A percentile compares a stretch with the other conserved stretches of the same genome.
Evolutionary conservation across 2,888 invertebrate genomes (phyloP).

Genomic region (Eudasyphora cyanicolor): DNA sequence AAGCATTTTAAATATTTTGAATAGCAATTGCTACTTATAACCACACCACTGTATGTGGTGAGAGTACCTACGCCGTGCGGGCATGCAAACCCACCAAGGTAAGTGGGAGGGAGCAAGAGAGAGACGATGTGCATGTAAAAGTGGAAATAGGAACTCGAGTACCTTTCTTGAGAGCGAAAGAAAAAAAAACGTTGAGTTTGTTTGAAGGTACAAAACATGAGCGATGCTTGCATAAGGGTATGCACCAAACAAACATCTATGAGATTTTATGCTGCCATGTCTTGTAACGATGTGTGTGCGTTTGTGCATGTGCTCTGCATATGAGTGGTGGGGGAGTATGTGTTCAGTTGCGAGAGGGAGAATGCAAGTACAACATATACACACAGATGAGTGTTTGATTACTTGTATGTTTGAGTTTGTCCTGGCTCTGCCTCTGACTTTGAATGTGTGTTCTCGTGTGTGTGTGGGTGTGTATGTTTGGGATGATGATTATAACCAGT

Average conservation of each 20-base stretch:
- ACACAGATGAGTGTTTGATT: slow-evolving; percentile 29
- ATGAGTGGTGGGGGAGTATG: too few species aligned
- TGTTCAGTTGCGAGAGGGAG: neutral
- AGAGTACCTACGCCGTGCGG: neutral
- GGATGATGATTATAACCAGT: too few species aligned
- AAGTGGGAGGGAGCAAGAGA: too few species aligned
- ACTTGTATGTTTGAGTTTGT: slow-evolving; percentile 36
- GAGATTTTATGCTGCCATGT: slow-evolving; percentile 5
- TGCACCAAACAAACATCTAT: slow-evolving; percentile 37
- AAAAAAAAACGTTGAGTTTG: neutral
- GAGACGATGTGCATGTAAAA: neutral
- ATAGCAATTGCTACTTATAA: neutral
- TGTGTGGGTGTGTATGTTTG: neutral
- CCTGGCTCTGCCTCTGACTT: too few species aligned
- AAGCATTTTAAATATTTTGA: neutral
- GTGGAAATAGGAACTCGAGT: neutral
- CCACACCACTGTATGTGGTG: neutral
- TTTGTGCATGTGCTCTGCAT: slow-evolving; percentile 17
- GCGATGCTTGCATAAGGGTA: too few species aligned
- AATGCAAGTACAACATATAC: neutral
- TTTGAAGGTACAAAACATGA: slow-evolving; percentile 27
- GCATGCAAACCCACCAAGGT: neutral
- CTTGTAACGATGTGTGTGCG: slow-evolving; percentile 40
- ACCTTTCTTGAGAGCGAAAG: neutral
- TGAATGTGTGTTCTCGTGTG: neutral